phyloP scores from a whole-genome alignment of 1,140 invertebrate genomes.

The Bombus turneri region DNA sequence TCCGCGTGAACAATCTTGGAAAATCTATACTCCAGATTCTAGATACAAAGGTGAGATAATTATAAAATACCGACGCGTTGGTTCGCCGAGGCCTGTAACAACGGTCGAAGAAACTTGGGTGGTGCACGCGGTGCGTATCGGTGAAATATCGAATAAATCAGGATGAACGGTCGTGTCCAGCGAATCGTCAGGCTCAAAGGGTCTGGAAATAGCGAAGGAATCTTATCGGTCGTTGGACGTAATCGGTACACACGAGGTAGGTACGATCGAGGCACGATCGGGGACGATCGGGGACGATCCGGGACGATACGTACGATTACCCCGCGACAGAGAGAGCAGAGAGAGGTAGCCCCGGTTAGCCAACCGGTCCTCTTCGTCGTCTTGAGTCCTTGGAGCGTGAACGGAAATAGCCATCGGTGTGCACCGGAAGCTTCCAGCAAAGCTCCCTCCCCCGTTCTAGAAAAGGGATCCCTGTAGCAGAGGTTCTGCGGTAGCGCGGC shows the following conservation, averaged over 20 bases:
- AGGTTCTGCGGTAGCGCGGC: constrained; percentile 28
- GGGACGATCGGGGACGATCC: constrained; percentile 14
- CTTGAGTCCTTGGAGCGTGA: constrained; percentile 51
- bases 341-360: neutral
- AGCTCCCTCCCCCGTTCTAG: neutral
- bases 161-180: constrained; percentile 13
- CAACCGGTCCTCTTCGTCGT: constrained; percentile 29
- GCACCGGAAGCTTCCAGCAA: constrained; percentile 57
- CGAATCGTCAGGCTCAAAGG: constrained; percentile 19
- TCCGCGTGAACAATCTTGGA: neutral
- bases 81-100: neutral
- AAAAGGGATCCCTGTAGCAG: constrained; percentile 42
- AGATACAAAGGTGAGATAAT: neutral
- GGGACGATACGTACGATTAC: constrained; percentile 41
- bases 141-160: constrained; percentile 19
- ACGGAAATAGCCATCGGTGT: constrained; percentile 67
- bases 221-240: constrained; percentile 46
- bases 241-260: constrained; percentile 8
- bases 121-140: constrained; percentile 3
- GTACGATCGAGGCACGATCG: no score
- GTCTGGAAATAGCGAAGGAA: constrained; percentile 33
- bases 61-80: constrained; percentile 1
- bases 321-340: neutral
- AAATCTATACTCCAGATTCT: neutral
- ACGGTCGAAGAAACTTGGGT: neutral